Base-by-base conservation (phyloP, 2,888 invertebrate genomes). In the Abrostola triplasia region DNA sequence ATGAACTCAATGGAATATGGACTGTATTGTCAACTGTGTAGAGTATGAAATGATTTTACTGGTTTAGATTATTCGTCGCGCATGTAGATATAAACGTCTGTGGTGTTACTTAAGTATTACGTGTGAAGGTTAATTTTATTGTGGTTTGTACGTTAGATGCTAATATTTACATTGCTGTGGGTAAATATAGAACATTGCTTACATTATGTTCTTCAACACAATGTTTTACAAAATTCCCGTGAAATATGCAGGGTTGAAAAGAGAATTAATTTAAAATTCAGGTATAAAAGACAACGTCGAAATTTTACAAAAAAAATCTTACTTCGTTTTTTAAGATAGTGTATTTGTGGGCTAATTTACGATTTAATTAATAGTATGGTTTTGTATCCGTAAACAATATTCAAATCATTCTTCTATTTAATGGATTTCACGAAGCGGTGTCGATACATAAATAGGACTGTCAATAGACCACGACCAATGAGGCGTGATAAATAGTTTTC, bases 51-150 rank as follows among this genome's bases (percentile, higher is more conserved):
- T 80, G 4, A 2, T n/a, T 6, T 10, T n/a, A 0, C 35, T 47
- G 8, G n/a, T 5, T 7, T 10, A 42, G 53, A 64, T 67, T 57
- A 62, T 65, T 67, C 63, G 49, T 55, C 47, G 72, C 51, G 61
- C 55, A 74, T 72, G 56, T 59, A 72, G 55, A 69, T 80, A 69
- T 55, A 57, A 58, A 42, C 24, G 52, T 69, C 49, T 47, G 58
- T n/a, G 41, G 36, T 55, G 42, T 72, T 69, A 71, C 67, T 54
- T 65, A 67, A 65, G 64, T 51, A 57, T 77, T 69, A 74, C 65
- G 53, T 49, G 52, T 48, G 64, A 70, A 75, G 78, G 78, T 64
- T 70, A 41, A 56, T 9, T 52, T 67, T 71, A 59, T 55, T 60
- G 60, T 70, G 12, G 44, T 63, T 47, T 50, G 35, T 40, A 38